These are phyloP conservation scores for Pemphigus obesinymphae DNA, from an alignment of 1,140 invertebrate genomes.

Conservation along the genomic window DNA sequence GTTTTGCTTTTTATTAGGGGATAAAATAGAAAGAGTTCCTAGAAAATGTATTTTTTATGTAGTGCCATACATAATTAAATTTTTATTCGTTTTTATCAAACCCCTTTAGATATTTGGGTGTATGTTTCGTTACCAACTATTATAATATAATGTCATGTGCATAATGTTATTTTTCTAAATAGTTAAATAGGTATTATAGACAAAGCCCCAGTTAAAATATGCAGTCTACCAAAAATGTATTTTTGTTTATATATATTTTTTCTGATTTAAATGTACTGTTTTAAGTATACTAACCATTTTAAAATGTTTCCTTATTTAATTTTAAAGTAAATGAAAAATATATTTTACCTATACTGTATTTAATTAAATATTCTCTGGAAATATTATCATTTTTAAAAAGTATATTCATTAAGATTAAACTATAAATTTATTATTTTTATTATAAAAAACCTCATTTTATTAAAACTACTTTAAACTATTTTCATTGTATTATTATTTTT, in stretches of 20 bases:
- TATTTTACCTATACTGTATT: background rate
- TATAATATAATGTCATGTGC: background rate
- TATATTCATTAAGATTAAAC: background rate
- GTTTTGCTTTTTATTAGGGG: background rate
- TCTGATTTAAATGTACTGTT: too few species aligned
- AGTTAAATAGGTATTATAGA: too few species aligned
- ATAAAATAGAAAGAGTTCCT: background rate
- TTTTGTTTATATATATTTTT: too few species aligned
- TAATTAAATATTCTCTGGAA: background rate
- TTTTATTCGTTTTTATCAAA: background rate
- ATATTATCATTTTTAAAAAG: background rate
- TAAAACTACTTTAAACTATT: background rate
- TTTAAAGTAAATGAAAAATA: too few species aligned
- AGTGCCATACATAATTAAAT: background rate
- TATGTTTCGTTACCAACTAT: background rate
- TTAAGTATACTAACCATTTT: too few species aligned
- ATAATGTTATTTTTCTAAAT: too few species aligned
- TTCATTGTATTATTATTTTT: background rate
- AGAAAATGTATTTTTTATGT: background rate
- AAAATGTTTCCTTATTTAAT: too few species aligned
- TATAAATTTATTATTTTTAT: background rate
- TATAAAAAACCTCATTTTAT: background rate
- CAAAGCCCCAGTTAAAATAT: too few species aligned
- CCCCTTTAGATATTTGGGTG: background rate
- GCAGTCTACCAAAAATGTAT: too few species aligned